A percentile compares a stretch with the other conserved stretches of the same genome.
Evolutionary conservation across 1,140 invertebrate genomes (phyloP).

Genomic region (Drosophila varians): DNA sequence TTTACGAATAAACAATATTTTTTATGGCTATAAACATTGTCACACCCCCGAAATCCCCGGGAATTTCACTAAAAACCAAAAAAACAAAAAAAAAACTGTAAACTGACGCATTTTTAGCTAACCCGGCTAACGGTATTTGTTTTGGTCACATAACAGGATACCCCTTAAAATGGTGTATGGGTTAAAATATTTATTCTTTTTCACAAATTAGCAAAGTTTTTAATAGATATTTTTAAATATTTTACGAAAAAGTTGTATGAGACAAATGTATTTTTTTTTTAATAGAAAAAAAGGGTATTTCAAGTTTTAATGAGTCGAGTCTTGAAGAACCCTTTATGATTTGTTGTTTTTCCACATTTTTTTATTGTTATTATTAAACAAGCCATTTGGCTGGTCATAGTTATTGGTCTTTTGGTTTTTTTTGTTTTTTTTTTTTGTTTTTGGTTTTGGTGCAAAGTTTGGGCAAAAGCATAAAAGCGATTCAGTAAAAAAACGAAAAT

Average conservation of each 20-base stretch:
- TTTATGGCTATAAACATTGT: constrained; percentile 23
- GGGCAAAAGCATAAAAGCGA: constrained; percentile 37
- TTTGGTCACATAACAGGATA: constrained; percentile 30
- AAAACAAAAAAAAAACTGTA: too few species aligned
- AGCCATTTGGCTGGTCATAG: constrained; percentile 41
- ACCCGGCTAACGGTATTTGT: constrained; percentile 33
- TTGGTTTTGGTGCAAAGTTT: constrained; percentile 65
- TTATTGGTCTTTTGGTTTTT: constrained; percentile 20
- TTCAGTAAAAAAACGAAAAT: constrained; percentile 11
- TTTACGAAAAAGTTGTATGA: too few species aligned
- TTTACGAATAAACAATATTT: not conserved
- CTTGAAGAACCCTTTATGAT: not conserved
- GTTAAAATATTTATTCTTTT: too few species aligned
- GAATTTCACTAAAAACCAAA: constrained; percentile 39
- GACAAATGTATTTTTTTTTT: too few species aligned
- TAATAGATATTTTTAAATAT: not conserved
- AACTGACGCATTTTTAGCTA: constrained; percentile 31
- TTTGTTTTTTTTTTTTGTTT: not conserved
- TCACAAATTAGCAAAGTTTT: too few species aligned
- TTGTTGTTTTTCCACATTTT: constrained; percentile 15
- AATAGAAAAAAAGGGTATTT: not conserved
- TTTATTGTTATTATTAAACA: constrained; percentile 41
- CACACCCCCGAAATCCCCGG: constrained; percentile 10
- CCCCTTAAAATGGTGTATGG: too few species aligned
- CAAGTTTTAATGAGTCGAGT: not conserved